Conservation (phyloP, 2,113 vertebrate species). For the Climacteris rufus region DNA sequence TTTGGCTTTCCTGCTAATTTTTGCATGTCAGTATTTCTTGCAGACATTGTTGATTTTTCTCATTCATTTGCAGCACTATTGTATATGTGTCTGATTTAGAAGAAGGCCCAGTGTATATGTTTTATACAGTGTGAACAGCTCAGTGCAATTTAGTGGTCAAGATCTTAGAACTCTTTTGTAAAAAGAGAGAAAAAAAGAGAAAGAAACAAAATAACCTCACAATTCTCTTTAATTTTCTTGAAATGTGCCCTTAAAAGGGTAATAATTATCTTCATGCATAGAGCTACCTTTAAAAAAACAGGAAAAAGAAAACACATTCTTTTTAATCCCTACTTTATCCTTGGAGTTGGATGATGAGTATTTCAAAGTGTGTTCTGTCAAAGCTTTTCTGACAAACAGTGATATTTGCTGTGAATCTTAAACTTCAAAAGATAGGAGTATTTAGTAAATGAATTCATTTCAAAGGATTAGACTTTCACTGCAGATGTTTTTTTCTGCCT, state of each 20-base stretch:
- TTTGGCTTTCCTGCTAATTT: not conserved
- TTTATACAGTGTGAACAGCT: not conserved
- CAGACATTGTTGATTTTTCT: not conserved
- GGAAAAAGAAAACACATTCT: not conserved
- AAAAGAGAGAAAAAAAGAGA: not conserved
- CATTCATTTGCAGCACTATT: not conserved
- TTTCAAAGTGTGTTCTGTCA: not conserved
- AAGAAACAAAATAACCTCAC: not conserved
- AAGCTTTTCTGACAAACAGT: not conserved
- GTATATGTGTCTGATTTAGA: not conserved
- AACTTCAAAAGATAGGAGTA: not conserved
- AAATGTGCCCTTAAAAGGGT: not conserved
- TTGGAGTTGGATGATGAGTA: not conserved
- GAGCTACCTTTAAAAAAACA: not conserved
- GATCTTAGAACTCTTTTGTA: not conserved
- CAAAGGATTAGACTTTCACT: not conserved
- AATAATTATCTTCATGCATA: not conserved
- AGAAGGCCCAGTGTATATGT: not conserved
- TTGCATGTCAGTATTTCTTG: not conserved
- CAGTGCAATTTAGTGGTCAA: not conserved
- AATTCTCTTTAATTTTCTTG: not conserved
- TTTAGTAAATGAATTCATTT: conserved; percentile 22
- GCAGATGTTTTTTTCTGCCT: not conserved
- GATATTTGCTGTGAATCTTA: conserved; percentile 18
- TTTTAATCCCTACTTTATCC: not conserved